These are phyloP conservation scores for Tanaodytes sp. DNA, from an alignment of 2,888 invertebrate species.

Conservation along the genomic window DNA sequence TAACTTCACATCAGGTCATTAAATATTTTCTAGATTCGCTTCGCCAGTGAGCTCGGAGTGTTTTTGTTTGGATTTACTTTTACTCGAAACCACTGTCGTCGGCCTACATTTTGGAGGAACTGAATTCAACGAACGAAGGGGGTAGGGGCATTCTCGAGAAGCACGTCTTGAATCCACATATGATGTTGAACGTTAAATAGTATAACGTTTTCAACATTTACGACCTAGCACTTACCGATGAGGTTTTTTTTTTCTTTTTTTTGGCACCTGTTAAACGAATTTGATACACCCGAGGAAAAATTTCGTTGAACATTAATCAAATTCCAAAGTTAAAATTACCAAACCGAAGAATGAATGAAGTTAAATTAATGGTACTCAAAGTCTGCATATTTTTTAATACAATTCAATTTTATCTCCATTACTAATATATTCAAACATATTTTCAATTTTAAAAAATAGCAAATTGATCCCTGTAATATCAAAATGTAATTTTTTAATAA, in stretches of 20 bases:
- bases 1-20: slow-evolving; percentile 49
- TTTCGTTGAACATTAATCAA: too few relatives aligned
- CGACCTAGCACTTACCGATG: slow-evolving; percentile 17
- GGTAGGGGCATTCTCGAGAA: slow-evolving; percentile 9
- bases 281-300: too few relatives aligned
- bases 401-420: too few relatives aligned
- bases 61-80: slow-evolving; percentile 56
- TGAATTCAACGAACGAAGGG: slow-evolving; percentile 21
- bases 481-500: too few relatives aligned
- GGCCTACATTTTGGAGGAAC: slow-evolving; percentile 50
- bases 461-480: too few relatives aligned
- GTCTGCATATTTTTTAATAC: too few relatives aligned
- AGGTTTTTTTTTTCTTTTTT: slow-evolving; percentile 6
- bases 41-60: slow-evolving; percentile 51
- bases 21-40: slow-evolving; percentile 52
- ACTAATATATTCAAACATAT: too few relatives aligned
- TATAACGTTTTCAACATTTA: slow-evolving; percentile 13
- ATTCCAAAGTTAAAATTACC: too few relatives aligned
- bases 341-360: too few relatives aligned
- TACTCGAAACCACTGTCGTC: slow-evolving; percentile 49
- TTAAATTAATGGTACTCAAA: too few relatives aligned
- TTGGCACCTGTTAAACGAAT: slow-evolving; percentile 23
- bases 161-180: slow-evolving; percentile 18
- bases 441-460: too few relatives aligned
- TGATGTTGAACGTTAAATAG: slow-evolving; percentile 33